phyloP scores from a whole-genome alignment of 2,888 invertebrate species.

The Lissonota sp. region DNA sequence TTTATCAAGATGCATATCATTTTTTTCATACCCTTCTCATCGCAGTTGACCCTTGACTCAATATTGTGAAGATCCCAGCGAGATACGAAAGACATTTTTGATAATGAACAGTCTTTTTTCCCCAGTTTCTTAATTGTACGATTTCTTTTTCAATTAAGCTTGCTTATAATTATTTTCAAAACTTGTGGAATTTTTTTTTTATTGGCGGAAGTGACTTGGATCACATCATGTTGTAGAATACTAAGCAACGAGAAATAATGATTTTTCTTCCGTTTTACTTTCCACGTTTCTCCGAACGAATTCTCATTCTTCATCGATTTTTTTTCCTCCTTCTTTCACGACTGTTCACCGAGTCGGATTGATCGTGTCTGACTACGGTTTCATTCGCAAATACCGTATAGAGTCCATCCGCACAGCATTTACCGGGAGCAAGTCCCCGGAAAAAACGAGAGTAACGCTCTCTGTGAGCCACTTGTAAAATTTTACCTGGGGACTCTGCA shows the following conservation, averaged over 20 bases:
- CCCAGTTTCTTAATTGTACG: too few relatives aligned
- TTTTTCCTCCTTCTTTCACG: slow-evolving; percentile 8
- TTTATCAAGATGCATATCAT: too few relatives aligned
- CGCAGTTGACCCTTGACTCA: too few relatives aligned
- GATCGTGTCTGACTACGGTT: neutral
- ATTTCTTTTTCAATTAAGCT: too few relatives aligned
- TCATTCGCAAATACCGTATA: slow-evolving; percentile 16
- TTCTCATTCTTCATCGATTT: slow-evolving; percentile 19
- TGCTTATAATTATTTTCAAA: too few relatives aligned
- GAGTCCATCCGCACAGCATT: slow-evolving; percentile 29
- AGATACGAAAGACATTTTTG: too few relatives aligned
- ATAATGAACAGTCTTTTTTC: too few relatives aligned
- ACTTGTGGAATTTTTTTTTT: too few relatives aligned
- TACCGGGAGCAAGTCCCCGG: slow-evolving; percentile 4
- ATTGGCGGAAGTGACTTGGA: too few relatives aligned
- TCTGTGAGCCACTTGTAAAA: neutral
- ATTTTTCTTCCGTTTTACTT: neutral
- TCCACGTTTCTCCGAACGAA: neutral
- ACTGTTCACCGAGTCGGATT: slow-evolving; percentile 1
- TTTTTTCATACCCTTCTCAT: too few relatives aligned
- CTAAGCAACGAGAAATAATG: neutral
- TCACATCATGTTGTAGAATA: too few relatives aligned
- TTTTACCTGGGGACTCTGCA: slow-evolving; percentile 3
- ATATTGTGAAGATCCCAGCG: too few relatives aligned
- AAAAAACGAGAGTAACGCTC: slow-evolving; percentile 29